Conservation (phyloP, 2,888 invertebrate genomes). For the Eupithecia pulchellata region DNA sequence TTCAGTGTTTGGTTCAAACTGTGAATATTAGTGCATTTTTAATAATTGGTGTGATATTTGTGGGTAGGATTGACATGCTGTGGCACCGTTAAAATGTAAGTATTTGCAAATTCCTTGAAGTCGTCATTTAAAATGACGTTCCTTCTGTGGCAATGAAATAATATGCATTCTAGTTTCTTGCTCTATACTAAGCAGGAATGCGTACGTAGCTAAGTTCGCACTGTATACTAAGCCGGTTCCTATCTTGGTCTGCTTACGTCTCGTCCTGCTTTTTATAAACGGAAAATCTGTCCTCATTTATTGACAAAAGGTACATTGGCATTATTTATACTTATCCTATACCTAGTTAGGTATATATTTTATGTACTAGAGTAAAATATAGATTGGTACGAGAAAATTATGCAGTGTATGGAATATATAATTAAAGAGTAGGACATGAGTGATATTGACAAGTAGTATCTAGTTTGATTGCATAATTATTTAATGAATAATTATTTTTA, state of each 20-base stretch:
- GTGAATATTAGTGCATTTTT: conserved; percentile 71
- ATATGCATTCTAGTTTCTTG: neutral
- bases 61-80: conserved; percentile 45
- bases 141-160: neutral
- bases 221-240: neutral
- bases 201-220: neutral
- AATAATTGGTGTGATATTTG: conserved; percentile 48
- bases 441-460: no score
- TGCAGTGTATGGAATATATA: no score
- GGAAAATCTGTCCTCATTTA: no score
- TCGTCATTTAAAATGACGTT: neutral
- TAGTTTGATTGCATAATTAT: no score
- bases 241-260: neutral
- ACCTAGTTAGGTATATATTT: no score
- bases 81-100: conserved; percentile 61
- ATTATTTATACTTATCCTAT: no score
- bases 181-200: neutral
- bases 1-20: conserved; percentile 63
- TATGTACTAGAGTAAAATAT: no score
- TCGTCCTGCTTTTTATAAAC: neutral
- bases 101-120: conserved; percentile 14
- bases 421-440: no score
- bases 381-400: no score
- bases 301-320: no score
- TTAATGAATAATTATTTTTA: no score